Percentiles rank a stretch among this genome's conserved stretches.
Conservation (phyloP, 53 echinoderm and acorn worm genomes). For the Holothuria scabra region DNA sequence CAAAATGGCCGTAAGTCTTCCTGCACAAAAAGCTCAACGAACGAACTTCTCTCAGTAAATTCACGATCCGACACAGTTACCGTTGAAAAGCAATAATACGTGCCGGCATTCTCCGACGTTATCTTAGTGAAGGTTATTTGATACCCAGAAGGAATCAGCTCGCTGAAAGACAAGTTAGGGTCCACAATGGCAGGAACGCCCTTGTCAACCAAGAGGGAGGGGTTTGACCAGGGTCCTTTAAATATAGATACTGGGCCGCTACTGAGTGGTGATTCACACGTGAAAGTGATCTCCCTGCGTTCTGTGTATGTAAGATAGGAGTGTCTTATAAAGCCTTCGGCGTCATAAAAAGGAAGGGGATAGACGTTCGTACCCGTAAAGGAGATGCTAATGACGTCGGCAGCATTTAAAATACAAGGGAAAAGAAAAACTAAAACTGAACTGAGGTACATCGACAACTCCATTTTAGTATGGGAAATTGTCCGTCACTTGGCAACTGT, state of each 20-base stretch:
- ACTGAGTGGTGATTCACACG: not conserved
- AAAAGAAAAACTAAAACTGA: too few species aligned
- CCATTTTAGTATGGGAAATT: too few species aligned
- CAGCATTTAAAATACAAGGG: too few species aligned
- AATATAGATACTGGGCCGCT: not conserved
- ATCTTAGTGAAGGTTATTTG: not conserved
- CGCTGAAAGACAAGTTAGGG: not conserved
- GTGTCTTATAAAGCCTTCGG: not conserved
- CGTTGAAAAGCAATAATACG: constrained; percentile 23
- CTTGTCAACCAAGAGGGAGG: constrained; percentile 2
- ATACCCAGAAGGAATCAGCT: not conserved
- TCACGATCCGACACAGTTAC: not conserved
- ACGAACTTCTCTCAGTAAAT: not conserved
- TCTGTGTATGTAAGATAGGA: not conserved
- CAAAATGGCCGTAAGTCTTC: not conserved
- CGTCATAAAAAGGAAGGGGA: not conserved
- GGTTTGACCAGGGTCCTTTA: constrained; percentile 27
- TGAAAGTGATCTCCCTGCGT: not conserved
- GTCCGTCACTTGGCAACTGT: too few species aligned
- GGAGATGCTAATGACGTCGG: not conserved
- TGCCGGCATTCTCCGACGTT: constrained; percentile 12
- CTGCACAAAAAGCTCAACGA: constrained; percentile 11
- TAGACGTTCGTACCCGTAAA: not conserved
- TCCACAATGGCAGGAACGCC: not conserved
- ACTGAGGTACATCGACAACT: too few species aligned